Evolutionary conservation across 2,888 invertebrate genomes (phyloP).

Genomic region (Julus scandinavius): DNA sequence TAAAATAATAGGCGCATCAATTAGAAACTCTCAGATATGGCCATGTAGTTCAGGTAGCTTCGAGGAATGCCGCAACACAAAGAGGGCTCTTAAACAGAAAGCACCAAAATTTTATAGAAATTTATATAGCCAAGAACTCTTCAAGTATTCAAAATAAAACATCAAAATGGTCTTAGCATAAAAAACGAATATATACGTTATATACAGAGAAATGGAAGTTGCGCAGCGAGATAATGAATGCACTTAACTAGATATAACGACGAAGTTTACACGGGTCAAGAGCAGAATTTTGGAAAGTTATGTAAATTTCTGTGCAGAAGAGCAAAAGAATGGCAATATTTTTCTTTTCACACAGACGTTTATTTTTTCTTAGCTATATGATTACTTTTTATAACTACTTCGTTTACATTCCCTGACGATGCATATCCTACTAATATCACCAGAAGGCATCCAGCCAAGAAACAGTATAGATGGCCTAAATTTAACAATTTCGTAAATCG

Average conservation of each 20-base stretch:
- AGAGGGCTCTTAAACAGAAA: not conserved
- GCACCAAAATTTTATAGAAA: not conserved
- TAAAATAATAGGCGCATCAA: constrained; percentile 1
- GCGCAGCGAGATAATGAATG: not conserved
- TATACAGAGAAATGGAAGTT: not conserved
- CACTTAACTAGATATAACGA: not conserved
- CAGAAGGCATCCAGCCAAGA: no score
- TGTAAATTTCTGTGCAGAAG: not conserved
- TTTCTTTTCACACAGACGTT: not conserved
- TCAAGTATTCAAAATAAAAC: not conserved
- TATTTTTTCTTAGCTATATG: not conserved
- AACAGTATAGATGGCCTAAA: no score
- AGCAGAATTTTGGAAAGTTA: not conserved
- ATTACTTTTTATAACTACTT: not conserved
- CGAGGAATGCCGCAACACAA: not conserved
- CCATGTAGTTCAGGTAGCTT: not conserved
- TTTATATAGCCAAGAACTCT: not conserved
- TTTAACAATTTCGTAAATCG: no score
- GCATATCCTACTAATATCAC: no score
- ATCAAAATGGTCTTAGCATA: not conserved
- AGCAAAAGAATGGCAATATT: not conserved
- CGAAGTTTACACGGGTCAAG: not conserved
- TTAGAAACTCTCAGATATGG: not conserved
- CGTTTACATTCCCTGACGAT: not conserved
- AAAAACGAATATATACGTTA: not conserved